A percentile compares a stretch with the other conserved stretches of the same genome.
Conservation (phyloP, 2,797 vertebrate species). For the Ctenosaura bakeri region DNA sequence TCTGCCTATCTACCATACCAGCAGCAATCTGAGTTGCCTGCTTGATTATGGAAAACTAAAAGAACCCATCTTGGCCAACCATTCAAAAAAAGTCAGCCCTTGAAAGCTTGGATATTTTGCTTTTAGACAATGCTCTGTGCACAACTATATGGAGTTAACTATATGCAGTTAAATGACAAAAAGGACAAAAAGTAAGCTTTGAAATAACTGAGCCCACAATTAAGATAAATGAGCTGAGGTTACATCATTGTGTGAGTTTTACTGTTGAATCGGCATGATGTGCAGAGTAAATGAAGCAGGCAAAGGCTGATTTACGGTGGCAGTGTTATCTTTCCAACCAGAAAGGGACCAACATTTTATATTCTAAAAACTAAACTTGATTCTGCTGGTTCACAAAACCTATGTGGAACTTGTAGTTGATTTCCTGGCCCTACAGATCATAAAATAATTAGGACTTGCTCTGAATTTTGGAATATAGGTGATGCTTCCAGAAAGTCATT, state of each 20-base stretch:
- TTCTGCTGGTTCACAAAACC: conserved; percentile 66
- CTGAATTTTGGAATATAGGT: conserved; percentile 47
- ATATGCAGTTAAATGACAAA: conserved; percentile 52
- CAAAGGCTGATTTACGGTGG: conserved; percentile 65
- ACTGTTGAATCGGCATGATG: conserved; percentile 70
- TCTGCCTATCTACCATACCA: not conserved
- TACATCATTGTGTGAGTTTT: conserved; percentile 68
- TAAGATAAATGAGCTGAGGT: conserved; percentile 69
- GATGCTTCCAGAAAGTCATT: conserved; percentile 20
- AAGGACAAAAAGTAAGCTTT: conserved; percentile 57
- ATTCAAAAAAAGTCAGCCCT: not conserved
- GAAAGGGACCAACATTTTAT: conserved; percentile 60
- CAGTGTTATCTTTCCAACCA: conserved; percentile 67
- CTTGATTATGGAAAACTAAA: conserved; percentile 25
- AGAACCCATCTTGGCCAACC: conserved; percentile 22
- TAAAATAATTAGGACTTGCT: conserved; percentile 56
- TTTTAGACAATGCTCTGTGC: conserved; percentile 43
- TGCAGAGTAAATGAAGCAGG: conserved; percentile 68
- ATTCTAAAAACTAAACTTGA: conserved; percentile 59
- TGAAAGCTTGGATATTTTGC: not conserved
- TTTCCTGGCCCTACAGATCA: conserved; percentile 61
- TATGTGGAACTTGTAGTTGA: conserved; percentile 64
- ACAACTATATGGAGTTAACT: conserved; percentile 43
- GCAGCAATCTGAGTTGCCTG: not conserved
- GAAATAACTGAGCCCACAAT: conserved; percentile 58